Base-by-base conservation (phyloP, 23 tunicate species). In the Clavelina lepadiformis region DNA sequence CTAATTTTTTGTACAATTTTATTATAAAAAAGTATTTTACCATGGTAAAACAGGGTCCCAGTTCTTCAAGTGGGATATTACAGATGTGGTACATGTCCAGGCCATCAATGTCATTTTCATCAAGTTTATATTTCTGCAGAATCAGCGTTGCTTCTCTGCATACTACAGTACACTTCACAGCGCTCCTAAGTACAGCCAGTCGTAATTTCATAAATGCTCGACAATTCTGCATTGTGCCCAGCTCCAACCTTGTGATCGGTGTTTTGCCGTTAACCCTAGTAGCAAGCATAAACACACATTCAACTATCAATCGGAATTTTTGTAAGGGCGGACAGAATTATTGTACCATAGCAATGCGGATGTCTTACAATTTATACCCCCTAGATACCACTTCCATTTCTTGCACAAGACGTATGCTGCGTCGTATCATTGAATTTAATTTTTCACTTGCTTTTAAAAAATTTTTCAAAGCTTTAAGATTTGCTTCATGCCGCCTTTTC, bases 321-420 rank as follows among this genome's bases (percentile, higher is more conserved):
- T 41, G 49, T 41, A 8, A 11, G 15, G 15, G 13, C 49, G 11
- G 13, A 41, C 49, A 41, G 49, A 11, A 41, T 13, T 30, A 58
- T 53, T 53, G 23, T n/a, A 6, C 7, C 35, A 28, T 24, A 59
- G 15, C 6, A 58, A 38, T 18, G 37, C 20, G 20, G 2, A 3
- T 2, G 3, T 29, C 85, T 78, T 35, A 78, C 85, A 80, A 30
- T 38, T 44, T 52, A 37, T 33, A 80, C 2, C 87, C 87, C 33
- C 74, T 58, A 1, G 72, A 62, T 30, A 80, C 87, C 4, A 80
- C 87, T 59, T 80, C 87, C 31, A 80, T 56, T 26, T 80, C 87
- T 38, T 80, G 87, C 33, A 71, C 56, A 25, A 80, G 47, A 8
- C 58, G 56, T 23, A 80, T 71, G 51, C 78, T 72, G 2, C 35